Percentiles rank a stretch among this genome's conserved stretches.
phyloP scores from a whole-genome alignment of 2,113 vertebrate species.

The Mirza zaza region DNA sequence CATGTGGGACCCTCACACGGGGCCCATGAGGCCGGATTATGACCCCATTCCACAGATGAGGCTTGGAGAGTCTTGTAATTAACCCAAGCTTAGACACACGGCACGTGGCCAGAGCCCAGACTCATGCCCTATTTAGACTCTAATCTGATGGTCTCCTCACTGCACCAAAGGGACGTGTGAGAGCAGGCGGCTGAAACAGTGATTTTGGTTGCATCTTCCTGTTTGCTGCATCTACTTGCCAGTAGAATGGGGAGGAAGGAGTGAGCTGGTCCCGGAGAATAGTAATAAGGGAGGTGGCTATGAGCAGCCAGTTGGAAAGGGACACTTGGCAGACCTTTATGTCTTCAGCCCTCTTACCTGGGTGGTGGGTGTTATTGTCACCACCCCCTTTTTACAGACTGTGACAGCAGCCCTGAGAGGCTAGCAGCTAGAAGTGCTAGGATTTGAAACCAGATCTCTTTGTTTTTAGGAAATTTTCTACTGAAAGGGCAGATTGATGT shows the following conservation, averaged over 20 bases:
- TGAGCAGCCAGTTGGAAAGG: not conserved
- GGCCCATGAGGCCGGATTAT: not conserved
- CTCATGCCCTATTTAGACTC: not conserved
- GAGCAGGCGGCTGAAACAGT: not conserved
- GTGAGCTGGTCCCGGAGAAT: not conserved
- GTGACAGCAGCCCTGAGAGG: not conserved
- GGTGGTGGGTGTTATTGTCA: not conserved
- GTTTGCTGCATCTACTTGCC: not conserved
- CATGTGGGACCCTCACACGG: not conserved
- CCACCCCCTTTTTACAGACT: not conserved
- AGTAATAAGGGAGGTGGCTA: not conserved
- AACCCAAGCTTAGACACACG: not conserved
- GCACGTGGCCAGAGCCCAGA: not conserved
- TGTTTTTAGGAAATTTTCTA: not conserved
- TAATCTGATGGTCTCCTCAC: not conserved
- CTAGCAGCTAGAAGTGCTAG: not conserved
- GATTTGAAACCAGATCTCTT: not conserved
- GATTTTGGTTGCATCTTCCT: not conserved
- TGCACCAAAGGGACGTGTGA: rapidly evolving
- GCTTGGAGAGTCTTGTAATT: not conserved
- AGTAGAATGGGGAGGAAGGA: not conserved
- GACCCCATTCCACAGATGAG: not conserved
- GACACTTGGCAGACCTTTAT: not conserved
- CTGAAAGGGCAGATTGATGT: not conserved
- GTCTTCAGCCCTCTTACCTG: not conserved